Base-by-base conservation (phyloP, 2,113 vertebrate species). In the Macroglossus sobrinus region DNA sequence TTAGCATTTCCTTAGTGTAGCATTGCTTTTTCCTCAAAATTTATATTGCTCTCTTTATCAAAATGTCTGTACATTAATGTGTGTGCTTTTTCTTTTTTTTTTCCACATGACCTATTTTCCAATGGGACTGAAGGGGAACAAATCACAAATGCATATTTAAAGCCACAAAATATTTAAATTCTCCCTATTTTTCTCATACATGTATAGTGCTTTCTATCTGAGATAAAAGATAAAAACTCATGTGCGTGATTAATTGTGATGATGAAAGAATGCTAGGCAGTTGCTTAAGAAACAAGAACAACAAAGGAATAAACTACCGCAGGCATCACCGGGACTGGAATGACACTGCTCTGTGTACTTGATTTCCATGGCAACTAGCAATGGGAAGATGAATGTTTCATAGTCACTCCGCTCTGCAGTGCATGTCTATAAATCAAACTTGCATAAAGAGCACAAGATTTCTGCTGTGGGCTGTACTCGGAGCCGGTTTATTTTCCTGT, bases 341-440 rank as follows among this genome's bases (percentile, higher is more conserved):
- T 98, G 99, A 98, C 98, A 98, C 98, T 97, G 98, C 98, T 98
- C 98, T 98, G 99, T 99, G 98, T 99, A 99, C 98, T 98, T 74
- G 28, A 98, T 99, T 98, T 92, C 99, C 99, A 99, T 99, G 98
- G 99, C 98, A 99, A 99, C 99, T 95, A 97, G 98, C 98, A 97
- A 98, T 94, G 96, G 98, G 98, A 98, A 99, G 98, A 99, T 98
- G 98, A 98, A 98, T 98, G 98, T 98, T 98, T 99, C 98, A 98
- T 98, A 99, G 98, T 98, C 98, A 98, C 98, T 98, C 97, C 35
- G 97, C 98, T 98, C 98, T 98, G 98, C 98, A 96, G 98, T 98
- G 98, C 98, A 98, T 96, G 98, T 98, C 98, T 98, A 99, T 99
- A 99, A 99, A 99, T 99, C 99, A 99, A 98, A 99, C 98, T 98